phyloP scores from a whole-genome alignment of 2,113 vertebrate species.

The Chaetura pelagica region DNA sequence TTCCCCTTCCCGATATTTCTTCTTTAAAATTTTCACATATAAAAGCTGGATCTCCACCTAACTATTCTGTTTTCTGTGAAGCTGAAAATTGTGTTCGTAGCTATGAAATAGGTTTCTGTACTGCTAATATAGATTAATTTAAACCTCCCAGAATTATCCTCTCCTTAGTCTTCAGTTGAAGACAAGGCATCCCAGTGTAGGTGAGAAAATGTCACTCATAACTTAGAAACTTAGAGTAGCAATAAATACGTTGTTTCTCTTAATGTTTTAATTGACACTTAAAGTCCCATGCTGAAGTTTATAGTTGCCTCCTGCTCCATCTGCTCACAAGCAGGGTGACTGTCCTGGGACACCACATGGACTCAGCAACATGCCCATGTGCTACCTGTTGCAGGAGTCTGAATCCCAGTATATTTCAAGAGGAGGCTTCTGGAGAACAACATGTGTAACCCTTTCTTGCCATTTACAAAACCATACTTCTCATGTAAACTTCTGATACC shows the following conservation, averaged over 20 bases:
- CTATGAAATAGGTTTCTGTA: neutral
- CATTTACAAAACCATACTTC: neutral
- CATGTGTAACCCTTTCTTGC: neutral
- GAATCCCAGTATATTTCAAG: neutral
- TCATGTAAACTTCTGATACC: neutral
- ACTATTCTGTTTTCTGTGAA: neutral
- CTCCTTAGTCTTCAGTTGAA: neutral
- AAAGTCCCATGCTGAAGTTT: neutral
- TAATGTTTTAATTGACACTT: neutral
- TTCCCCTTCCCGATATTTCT: neutral
- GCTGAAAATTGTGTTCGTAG: neutral
- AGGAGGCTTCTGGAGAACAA: neutral
- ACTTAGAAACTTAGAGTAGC: neutral
- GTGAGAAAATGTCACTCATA: neutral
- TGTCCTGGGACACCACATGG: neutral
- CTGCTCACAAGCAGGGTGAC: neutral
- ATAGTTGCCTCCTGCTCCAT: neutral
- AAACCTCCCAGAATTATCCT: neutral
- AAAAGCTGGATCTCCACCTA: neutral
- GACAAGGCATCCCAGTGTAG: accelerated
- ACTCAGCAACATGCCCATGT: neutral
- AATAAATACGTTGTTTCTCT: neutral
- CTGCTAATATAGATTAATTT: neutral
- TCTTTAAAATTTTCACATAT: neutral
- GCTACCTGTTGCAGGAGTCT: neutral